Conservation (phyloP, 1,140 invertebrate species). For the Drosophila pectinifera region DNA sequence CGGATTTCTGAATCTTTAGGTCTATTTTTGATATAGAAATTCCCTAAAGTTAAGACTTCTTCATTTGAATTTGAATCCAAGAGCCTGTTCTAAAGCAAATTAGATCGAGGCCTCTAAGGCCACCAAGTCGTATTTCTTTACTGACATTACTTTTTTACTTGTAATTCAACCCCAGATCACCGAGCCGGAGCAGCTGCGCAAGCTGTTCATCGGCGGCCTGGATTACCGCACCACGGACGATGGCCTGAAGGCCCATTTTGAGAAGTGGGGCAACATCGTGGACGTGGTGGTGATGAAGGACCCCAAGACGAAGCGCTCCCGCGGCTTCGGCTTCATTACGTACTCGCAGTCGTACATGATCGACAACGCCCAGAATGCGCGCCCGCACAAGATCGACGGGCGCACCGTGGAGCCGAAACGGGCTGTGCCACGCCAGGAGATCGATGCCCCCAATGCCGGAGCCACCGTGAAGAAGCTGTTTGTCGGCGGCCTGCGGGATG, state of each 20-base stretch:
- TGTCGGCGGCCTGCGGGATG: constrained; percentile 96
- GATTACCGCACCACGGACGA: constrained; percentile 99
- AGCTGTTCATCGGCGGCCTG: constrained; percentile 98
- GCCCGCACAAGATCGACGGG: constrained; percentile 90
- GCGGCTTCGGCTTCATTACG: constrained; percentile 99
- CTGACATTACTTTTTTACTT: background rate
- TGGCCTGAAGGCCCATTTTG: constrained; percentile 96
- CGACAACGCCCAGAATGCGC: constrained; percentile 95
- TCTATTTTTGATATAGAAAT: background rate
- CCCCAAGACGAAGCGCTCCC: constrained; percentile 95
- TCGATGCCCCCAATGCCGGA: constrained; percentile 95
- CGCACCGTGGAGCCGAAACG: constrained; percentile 98
- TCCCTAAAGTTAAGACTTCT: background rate
- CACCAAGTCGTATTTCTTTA: background rate
- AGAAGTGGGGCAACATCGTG: constrained; percentile 98
- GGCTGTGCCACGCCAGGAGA: constrained; percentile 97
- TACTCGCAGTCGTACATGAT: constrained; percentile 97
- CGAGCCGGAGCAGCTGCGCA: constrained; percentile 97
- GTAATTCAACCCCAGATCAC: constrained; percentile 53
- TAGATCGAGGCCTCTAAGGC: too few species aligned
- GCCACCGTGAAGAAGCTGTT: constrained; percentile 98
- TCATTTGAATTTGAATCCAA: background rate
- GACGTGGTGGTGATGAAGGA: constrained; percentile 99
- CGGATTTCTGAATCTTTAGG: background rate
- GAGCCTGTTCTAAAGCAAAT: background rate